These are phyloP conservation scores for Labeo rohita DNA, from an alignment of 2,113 vertebrate species.

Conservation along the genomic window DNA sequence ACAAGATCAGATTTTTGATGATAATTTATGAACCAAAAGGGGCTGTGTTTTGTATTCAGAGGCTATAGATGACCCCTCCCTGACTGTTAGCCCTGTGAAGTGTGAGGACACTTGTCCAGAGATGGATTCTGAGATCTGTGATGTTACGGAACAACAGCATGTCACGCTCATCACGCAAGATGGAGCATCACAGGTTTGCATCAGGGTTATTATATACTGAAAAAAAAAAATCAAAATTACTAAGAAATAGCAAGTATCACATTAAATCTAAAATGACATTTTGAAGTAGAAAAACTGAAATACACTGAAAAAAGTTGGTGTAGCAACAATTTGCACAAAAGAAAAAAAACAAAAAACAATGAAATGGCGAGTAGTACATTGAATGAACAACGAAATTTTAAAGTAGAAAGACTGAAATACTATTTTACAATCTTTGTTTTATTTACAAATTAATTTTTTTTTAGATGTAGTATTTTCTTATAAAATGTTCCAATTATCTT, in stretches of 20 bases:
- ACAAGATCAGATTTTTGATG: not conserved
- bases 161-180: constrained; percentile 92
- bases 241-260: no score
- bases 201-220: not conserved
- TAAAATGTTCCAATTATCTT: no score
- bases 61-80: constrained; percentile 87
- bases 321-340: not conserved
- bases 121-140: constrained; percentile 81
- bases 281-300: not conserved
- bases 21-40: not conserved
- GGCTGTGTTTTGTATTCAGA: constrained; percentile 66
- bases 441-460: no score
- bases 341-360: no score
- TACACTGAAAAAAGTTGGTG: not conserved
- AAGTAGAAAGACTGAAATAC: not conserved
- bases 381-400: not conserved
- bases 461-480: no score
- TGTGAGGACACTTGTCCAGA: constrained; percentile 87
- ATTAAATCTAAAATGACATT: not conserved
- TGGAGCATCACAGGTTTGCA: constrained; percentile 86
- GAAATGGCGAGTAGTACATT: not conserved
- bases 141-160: constrained; percentile 84
- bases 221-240: no score
- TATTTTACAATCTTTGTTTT: no score
- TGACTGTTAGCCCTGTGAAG: constrained; percentile 84